Evolutionary conservation across 2,113 vertebrate genomes (phyloP).

Genomic region (Holacanthus passer): DNA sequence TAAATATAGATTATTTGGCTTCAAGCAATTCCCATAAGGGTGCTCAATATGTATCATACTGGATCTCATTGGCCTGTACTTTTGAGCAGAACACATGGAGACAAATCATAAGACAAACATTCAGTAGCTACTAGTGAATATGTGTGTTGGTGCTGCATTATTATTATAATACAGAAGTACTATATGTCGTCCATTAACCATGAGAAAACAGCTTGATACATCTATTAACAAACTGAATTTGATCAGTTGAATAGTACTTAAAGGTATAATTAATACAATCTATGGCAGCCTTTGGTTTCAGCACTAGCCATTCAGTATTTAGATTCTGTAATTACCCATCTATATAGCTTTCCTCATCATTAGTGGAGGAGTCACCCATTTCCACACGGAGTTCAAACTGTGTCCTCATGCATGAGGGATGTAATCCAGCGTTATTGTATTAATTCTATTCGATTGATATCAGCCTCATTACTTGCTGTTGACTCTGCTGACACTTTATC

Average conservation of each 20-base stretch:
- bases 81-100: conserved; percentile 24
- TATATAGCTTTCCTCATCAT: neutral
- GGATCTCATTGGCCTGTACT: conserved; percentile 34
- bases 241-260: neutral
- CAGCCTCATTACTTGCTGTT: neutral
- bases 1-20: conserved; percentile 68
- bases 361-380: neutral
- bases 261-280: neutral
- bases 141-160: neutral
- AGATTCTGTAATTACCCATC: neutral
- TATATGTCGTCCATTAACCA: conserved; percentile 2
- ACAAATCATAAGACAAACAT: conserved; percentile 15
- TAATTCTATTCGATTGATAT: neutral
- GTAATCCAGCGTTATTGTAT: neutral
- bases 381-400: neutral
- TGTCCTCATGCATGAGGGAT: neutral
- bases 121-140: neutral
- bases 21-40: conserved; percentile 54
- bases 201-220: neutral
- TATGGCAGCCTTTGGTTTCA: neutral
- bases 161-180: neutral
- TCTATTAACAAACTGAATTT: neutral
- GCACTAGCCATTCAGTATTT: neutral
- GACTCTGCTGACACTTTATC: neutral
- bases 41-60: conserved; percentile 43